Evolutionary conservation across 2,888 invertebrate genomes (phyloP), one percentile per base, ranked within the genome.

Genomic region (Perizoma flavofasciatum): DNA sequence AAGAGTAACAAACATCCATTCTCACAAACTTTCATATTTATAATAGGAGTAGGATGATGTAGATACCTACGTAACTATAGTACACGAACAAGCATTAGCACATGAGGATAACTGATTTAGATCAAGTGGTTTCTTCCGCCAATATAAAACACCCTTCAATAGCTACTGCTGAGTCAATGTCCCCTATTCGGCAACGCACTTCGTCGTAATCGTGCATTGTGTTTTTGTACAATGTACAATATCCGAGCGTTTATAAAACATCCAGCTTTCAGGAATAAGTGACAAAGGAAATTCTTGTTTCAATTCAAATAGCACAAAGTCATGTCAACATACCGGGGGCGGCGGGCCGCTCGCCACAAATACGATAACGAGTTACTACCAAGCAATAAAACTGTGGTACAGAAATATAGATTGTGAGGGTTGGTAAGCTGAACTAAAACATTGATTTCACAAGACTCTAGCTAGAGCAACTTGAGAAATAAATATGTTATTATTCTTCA

Each of bases 101-200:
- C 32, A 40, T 40, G n/a, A 43, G n/a, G 32, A 46, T n/a, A 34
- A 57, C 51, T 41, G 22, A 52, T 52, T 52, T 34, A 52, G 34
- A 57, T 35, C 57, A 52, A 57, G 57, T 57, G 51, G 51, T 11
- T 43, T 52, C 57, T 37, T 57, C 57, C 57, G 51, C 22, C 35
- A 40, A 47, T 43, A 40, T 43, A 40, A 5, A 37, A 44, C 49
- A 37, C 49, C 45, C 49, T 50, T 46, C 44, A n/a, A 47, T 50
- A 50, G 32, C 33, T 33, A 57, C 46, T 41, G 35, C 40, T 51
- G n/a, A 32, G 9, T 47, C 57, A 50, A 56, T 46, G 46, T 34
- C 46, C n/a, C 11, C 34, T 40, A 43, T 37, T 37, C 55, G 39
- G 5, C 4, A 10, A 10, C 41, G 10, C 10, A 5, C 44, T 11